phyloP scores from a whole-genome alignment of 1,140 invertebrate species.

The Ceratina australensis region DNA sequence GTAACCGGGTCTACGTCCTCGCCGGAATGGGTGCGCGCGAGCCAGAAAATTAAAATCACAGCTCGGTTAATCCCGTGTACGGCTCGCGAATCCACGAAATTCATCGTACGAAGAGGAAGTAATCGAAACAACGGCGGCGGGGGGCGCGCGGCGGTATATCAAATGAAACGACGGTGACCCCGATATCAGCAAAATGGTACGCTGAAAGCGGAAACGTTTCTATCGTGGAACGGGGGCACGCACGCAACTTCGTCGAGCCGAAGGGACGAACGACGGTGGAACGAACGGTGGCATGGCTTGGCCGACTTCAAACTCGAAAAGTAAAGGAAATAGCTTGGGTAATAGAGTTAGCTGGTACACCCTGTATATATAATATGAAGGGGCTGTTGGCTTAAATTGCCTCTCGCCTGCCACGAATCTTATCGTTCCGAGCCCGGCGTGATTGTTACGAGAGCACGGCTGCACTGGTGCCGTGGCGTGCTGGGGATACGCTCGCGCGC shows the following conservation, averaged over 20 bases:
- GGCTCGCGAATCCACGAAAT: neutral
- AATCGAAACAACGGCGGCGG: neutral
- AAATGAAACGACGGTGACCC: neutral
- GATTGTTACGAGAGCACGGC: conserved; percentile 45
- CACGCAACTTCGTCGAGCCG: conserved; percentile 1
- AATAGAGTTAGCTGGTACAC: conserved; percentile 33
- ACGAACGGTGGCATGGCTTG: too few species aligned
- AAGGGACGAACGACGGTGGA: neutral
- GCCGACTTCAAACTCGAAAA: neutral
- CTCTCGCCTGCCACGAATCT: conserved; percentile 52
- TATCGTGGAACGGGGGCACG: conserved; percentile 10
- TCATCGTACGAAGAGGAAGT: neutral
- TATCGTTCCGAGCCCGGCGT: conserved; percentile 53
- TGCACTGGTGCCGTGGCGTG: conserved; percentile 2
- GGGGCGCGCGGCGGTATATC: neutral
- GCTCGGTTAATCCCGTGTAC: neutral
- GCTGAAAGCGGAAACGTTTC: neutral
- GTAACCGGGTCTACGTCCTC: neutral
- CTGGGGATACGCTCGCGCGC: neutral
- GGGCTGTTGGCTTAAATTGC: conserved; percentile 57
- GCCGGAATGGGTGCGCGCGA: neutral
- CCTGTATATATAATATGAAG: conserved; percentile 54
- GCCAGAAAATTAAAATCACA: neutral
- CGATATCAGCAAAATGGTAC: neutral
- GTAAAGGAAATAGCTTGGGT: conserved; percentile 15